These are phyloP conservation scores for Saturnia pavonia DNA, from an alignment of 2,888 invertebrate genomes.

Conservation along the genomic window DNA sequence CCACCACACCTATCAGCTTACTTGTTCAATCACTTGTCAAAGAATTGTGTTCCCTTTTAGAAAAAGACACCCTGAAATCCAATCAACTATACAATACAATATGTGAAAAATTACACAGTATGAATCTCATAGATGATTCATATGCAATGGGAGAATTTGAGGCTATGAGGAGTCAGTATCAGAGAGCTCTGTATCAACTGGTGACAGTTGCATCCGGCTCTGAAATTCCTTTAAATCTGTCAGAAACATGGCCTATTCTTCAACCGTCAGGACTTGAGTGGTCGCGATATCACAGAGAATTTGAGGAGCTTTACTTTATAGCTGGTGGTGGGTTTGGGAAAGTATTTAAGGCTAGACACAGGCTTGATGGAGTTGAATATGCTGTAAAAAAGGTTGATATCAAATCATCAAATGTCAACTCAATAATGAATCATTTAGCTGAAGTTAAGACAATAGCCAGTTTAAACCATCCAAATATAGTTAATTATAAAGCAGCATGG, in stretches of 20 bases:
- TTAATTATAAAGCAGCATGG: conserved; percentile 93
- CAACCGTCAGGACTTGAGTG: conserved; percentile 78
- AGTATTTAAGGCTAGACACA: conserved; percentile 88
- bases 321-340: conserved; percentile 89
- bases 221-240: conserved; percentile 74
- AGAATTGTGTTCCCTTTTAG: conserved; percentile 84
- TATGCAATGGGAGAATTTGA: conserved; percentile 87
- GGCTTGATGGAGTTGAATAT: conserved; percentile 88
- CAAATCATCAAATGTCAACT: conserved; percentile 83
- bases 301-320: conserved; percentile 86
- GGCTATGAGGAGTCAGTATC: conserved; percentile 85
- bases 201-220: conserved; percentile 82
- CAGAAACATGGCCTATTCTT: conserved; percentile 77
- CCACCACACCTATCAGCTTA: conserved; percentile 84
- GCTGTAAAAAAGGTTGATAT: conserved; percentile 90
- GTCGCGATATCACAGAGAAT: conserved; percentile 86
- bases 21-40: conserved; percentile 87
- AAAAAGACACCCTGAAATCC: conserved; percentile 81
- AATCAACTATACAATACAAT: conserved; percentile 84
- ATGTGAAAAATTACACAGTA: conserved; percentile 85
- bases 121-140: conserved; percentile 87
- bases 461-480: conserved; percentile 90
- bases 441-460: conserved; percentile 92
- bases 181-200: conserved; percentile 84
- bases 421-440: conserved; percentile 84